Evolutionary conservation across 2,797 vertebrate species (phyloP), one percentile per base, ranked within the genome.

Genomic region (Falco naumanni): DNA sequence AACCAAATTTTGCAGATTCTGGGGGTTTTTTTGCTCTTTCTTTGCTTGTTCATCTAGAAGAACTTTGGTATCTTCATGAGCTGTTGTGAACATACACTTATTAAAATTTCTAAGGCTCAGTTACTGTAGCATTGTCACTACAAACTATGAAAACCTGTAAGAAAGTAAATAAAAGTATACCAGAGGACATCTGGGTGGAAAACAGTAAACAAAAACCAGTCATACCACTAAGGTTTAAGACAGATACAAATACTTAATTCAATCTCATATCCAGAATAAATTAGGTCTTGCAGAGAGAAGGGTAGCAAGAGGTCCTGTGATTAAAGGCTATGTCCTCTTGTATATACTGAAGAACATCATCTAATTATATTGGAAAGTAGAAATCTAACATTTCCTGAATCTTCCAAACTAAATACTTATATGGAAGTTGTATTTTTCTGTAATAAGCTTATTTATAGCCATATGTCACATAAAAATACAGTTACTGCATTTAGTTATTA

Each of bases 21-120:
- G 37, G 6, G 3, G 0, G 5, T 39, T 0, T 21, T 59, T 65
- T 77, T 54, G 0, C 28, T 85, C 43, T 61, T 64, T 87, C 28
- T 75, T n/a, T 22, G 20, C 18, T 63, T 85, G 13, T 34, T 89
- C 6, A 29, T 72, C 66, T 63, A 47, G 37, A 72, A 93, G 59
- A 89, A 57, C 39, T 56, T 26, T 61, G 13, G 4, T 86, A 51
- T 56, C 51, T 76, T 82, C 28, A 26, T 71, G 17, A 69, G 34
- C 5, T 93, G 8, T 61, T 82, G 10, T 66, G 59, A 93, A 79
- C 12, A 66, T 77, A 77, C 5, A 24, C 8, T 54, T 71, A 34
- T 1, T 89, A 70, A 47, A 51, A 3, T 93, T 68, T 65, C 8
- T 39, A 72, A 39, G 5, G 6, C 59, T 93, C 47, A 25, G 6